These are phyloP conservation scores for Leptodirus hochenwartii DNA, from an alignment of 2,888 invertebrate genomes.

Conservation along the genomic window DNA sequence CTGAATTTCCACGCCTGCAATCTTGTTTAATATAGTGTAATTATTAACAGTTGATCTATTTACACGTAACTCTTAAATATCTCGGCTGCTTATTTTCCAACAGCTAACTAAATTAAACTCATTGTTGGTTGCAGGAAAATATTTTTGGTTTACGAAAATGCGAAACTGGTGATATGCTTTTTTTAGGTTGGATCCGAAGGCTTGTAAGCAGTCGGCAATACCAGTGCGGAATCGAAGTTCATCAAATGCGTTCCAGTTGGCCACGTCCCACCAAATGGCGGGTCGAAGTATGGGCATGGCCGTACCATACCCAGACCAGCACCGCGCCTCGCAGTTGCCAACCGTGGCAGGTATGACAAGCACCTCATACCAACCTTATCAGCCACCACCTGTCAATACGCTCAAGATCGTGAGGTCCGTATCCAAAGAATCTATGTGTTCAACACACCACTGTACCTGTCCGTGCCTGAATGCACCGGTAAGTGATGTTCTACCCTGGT, in stretches of 20 bases:
- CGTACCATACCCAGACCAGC: constrained; percentile 42
- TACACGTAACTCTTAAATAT: no score
- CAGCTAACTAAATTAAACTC: no score
- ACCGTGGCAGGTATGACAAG: neutral
- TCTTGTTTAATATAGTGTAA: no score
- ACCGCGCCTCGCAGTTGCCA: constrained; percentile 37
- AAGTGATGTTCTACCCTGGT: no score
- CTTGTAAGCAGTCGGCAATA: constrained; percentile 28
- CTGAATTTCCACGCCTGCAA: no score
- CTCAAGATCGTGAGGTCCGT: constrained; percentile 67
- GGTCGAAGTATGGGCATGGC: neutral
- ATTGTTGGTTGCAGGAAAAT: no score
- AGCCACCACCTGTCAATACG: constrained; percentile 57
- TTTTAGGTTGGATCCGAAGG: constrained; percentile 27
- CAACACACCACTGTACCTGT: constrained; percentile 47
- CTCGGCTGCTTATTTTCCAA: no score
- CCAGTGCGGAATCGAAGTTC: constrained; percentile 38
- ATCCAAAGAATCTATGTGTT: constrained; percentile 65
- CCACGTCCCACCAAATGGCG: constrained; percentile 31
- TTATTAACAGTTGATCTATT: no score
- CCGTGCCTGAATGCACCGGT: constrained; percentile 33
- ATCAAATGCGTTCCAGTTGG: constrained; percentile 45
- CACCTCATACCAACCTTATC: no score
- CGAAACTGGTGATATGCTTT: no score
- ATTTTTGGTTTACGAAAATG: no score